Evolutionary conservation across 2,797 vertebrate genomes (phyloP).

Genomic region (Spizella passerina): DNA sequence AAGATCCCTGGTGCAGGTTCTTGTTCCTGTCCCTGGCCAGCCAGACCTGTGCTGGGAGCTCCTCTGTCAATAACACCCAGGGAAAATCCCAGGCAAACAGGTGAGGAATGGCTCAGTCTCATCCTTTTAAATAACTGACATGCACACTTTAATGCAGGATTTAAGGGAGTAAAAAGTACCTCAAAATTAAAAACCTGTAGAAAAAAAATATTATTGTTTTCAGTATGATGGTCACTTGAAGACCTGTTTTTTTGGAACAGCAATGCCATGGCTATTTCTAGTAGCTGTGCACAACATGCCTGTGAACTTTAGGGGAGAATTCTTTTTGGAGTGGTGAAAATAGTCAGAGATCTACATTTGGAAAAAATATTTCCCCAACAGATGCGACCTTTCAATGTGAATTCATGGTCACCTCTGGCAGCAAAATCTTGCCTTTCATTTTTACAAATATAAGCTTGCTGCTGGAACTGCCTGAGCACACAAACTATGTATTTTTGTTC

Average conservation of each 20-base stretch:
- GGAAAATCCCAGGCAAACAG: not conserved
- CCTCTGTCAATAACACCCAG: not conserved
- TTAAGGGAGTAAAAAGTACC: not conserved
- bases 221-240: not conserved
- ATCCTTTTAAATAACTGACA: not conserved
- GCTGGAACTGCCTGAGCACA: not conserved
- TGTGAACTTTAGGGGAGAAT: not conserved
- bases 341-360: not conserved
- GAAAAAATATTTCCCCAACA: conserved; percentile 2
- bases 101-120: not conserved
- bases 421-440: not conserved
- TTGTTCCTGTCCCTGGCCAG: not conserved
- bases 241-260: not conserved
- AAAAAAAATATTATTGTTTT: not conserved
- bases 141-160: not conserved
- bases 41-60: not conserved
- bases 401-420: not conserved
- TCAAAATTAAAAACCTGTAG: not conserved
- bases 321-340: not conserved
- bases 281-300: not conserved
- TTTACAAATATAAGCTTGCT: not conserved
- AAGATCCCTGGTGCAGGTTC: not conserved
- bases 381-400: not conserved
- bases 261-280: not conserved
- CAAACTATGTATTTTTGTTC: not conserved